Evolutionary conservation across 2,888 invertebrate genomes (phyloP).

Genomic region (Aricia artaxerxes): DNA sequence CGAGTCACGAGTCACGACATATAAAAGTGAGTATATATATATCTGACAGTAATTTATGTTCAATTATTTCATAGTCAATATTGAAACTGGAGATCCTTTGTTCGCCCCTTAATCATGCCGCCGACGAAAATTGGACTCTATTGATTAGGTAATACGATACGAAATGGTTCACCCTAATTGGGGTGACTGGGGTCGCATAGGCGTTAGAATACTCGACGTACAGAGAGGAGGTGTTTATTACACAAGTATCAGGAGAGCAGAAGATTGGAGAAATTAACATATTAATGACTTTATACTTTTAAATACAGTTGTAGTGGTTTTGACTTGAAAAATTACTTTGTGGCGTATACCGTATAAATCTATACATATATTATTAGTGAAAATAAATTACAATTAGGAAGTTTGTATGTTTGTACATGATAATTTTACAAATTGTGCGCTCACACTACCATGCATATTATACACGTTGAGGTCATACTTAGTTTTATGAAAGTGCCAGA

Average conservation of each 20-base stretch:
- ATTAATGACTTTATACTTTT: background rate
- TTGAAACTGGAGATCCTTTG: constrained; percentile 17
- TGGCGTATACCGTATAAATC: too few species aligned
- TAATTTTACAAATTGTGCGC: too few species aligned
- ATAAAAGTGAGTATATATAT: background rate
- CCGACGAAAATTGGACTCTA: background rate
- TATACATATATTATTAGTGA: too few species aligned
- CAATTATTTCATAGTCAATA: constrained; percentile 30
- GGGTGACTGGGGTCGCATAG: constrained; percentile 1
- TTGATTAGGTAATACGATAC: constrained; percentile 10
- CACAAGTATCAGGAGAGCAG: constrained; percentile 12
- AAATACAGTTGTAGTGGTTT: background rate
- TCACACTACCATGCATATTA: too few species aligned
- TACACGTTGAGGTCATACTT: too few species aligned
- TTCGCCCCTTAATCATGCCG: background rate
- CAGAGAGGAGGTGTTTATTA: background rate
- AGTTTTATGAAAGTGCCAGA: too few species aligned
- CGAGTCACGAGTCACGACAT: too few species aligned
- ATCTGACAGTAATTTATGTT: background rate
- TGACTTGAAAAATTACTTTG: background rate
- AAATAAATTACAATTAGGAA: too few species aligned
- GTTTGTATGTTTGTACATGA: too few species aligned
- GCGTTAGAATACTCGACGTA: background rate
- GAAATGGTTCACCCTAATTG: background rate
- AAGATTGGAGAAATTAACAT: constrained; percentile 24